Evolutionary conservation across 2,888 invertebrate species (phyloP).

Genomic region (Catocala sponsa): DNA sequence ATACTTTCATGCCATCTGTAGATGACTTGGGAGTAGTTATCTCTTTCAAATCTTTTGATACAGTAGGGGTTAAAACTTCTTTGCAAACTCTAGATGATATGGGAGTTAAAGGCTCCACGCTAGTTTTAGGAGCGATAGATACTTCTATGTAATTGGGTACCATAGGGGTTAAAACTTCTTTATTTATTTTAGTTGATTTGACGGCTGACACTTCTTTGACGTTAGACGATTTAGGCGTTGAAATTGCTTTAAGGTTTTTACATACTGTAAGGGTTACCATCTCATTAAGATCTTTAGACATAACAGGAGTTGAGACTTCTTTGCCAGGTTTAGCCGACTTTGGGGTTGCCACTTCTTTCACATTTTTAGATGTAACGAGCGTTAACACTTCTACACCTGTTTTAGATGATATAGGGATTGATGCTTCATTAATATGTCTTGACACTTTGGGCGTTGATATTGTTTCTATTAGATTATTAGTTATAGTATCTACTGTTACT

Average conservation of each 20-base stretch:
- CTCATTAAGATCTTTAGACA: background rate
- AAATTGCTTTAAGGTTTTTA: background rate
- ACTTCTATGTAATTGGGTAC: no score
- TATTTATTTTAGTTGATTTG: background rate
- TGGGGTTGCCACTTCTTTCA: background rate
- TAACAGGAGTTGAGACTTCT: background rate
- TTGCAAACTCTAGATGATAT: background rate
- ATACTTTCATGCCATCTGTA: background rate
- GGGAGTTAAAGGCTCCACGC: no score
- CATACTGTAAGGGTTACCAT: background rate
- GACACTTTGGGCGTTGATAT: conserved; percentile 1
- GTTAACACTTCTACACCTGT: conserved; percentile 3
- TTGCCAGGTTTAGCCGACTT: background rate
- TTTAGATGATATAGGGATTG: conserved; percentile 24
- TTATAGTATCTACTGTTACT: no score
- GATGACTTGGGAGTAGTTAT: background rate
- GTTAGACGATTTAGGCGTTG: background rate
- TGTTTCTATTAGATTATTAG: background rate
- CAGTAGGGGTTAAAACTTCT: background rate
- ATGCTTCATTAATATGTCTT: conserved; percentile 17
- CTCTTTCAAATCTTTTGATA: background rate
- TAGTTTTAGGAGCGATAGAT: no score
- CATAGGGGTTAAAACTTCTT: background rate
- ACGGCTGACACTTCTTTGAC: background rate
- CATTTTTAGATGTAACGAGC: background rate